Conservation (phyloP, 2,797 vertebrate species). For the Rhincodon typus region DNA sequence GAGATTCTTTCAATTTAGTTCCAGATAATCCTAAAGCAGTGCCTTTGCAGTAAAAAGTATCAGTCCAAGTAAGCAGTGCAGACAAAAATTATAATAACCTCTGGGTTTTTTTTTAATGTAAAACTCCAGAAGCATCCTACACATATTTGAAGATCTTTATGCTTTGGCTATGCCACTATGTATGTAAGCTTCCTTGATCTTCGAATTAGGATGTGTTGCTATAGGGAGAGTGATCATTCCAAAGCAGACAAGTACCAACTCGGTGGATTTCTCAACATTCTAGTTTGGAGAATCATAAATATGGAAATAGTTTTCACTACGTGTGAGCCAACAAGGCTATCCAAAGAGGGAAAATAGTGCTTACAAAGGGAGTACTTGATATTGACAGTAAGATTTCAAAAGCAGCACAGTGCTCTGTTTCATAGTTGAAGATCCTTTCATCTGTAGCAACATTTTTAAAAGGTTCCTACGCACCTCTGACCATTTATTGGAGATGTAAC, state of each 20-base stretch:
- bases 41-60: not conserved
- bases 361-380: not conserved
- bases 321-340: not conserved
- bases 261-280: not conserved
- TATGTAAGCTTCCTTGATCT: not conserved
- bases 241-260: not conserved
- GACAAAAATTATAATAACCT: not conserved
- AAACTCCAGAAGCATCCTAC: not conserved
- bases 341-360: not conserved
- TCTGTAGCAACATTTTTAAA: not conserved
- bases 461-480: not conserved
- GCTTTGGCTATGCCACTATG: not conserved
- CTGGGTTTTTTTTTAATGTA: not conserved
- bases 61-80: not conserved
- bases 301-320: not conserved
- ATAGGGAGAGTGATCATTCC: not conserved
- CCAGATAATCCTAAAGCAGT: not conserved
- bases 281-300: not conserved
- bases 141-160: not conserved
- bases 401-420: not conserved
- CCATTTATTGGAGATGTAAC: not conserved
- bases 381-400: not conserved
- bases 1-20: not conserved
- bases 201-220: not conserved
- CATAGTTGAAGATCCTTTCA: not conserved